Conservation (phyloP, 2,888 invertebrate species). For the Eudemis profundana region DNA sequence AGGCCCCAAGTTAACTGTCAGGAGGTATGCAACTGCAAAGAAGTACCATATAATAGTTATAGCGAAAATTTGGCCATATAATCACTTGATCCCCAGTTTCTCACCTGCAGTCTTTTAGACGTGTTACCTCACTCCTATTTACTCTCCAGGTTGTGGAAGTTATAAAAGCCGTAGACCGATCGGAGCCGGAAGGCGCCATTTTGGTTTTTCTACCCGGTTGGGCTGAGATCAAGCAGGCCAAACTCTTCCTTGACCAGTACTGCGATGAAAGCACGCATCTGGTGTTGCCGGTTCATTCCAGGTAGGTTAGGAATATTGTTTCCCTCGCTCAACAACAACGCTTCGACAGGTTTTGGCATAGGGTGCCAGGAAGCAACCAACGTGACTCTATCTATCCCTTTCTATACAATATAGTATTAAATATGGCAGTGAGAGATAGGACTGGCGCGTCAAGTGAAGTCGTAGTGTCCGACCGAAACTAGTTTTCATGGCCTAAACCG, state of each 20-base stretch:
- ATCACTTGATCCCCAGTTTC: too few relatives aligned
- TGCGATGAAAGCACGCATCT: conserved; percentile 58
- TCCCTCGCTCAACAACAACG: too few relatives aligned
- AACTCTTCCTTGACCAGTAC: conserved; percentile 72
- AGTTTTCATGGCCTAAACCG: too few relatives aligned
- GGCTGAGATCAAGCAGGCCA: conserved; percentile 87
- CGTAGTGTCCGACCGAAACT: too few relatives aligned
- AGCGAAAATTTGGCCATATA: too few relatives aligned
- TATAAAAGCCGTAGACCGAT: conserved; percentile 85
- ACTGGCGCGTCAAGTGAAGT: too few relatives aligned
- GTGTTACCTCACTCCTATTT: neutral
- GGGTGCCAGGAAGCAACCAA: too few relatives aligned
- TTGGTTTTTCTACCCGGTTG: conserved; percentile 91
- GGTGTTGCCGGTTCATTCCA: conserved; percentile 86
- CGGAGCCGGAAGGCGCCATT: conserved; percentile 87
- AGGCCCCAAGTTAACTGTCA: conserved; percentile 78
- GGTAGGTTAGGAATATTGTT: conserved; percentile 62
- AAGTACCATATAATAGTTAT: neutral
- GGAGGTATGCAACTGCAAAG: conserved; percentile 65
- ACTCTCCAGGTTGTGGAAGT: conserved; percentile 72
- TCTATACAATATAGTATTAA: too few relatives aligned
- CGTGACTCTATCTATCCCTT: too few relatives aligned
- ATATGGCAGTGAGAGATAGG: too few relatives aligned
- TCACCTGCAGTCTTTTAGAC: neutral
- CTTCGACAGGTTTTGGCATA: too few relatives aligned